These are phyloP conservation scores for Euschistus heros DNA, from an alignment of 1,140 invertebrate species.

Conservation along the genomic window DNA sequence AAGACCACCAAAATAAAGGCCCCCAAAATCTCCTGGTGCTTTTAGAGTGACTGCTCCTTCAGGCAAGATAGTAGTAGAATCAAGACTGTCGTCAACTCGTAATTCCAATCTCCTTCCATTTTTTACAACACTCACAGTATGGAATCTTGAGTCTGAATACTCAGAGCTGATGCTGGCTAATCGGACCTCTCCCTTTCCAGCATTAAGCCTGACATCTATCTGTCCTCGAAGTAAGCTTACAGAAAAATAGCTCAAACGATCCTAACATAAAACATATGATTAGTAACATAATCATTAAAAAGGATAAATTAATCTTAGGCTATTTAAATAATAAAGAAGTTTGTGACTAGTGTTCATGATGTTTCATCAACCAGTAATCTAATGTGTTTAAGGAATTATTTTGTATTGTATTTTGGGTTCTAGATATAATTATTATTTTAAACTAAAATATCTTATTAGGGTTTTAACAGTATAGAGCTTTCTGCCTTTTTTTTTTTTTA, in stretches of 20 bases:
- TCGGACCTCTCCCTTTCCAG: slow-evolving; percentile 49
- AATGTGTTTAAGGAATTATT: too few species aligned
- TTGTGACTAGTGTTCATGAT: too few species aligned
- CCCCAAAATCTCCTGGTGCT: slow-evolving; percentile 39
- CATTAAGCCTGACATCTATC: slow-evolving; percentile 54
- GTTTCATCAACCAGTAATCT: too few species aligned
- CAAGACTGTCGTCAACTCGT: slow-evolving; percentile 50
- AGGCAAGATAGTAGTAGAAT: slow-evolving; percentile 37
- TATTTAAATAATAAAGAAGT: too few species aligned
- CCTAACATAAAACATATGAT: slow-evolving; percentile 20
- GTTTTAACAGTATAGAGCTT: too few species aligned
- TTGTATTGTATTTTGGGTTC: too few species aligned
- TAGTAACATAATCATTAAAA: too few species aligned
- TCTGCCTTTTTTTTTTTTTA: too few species aligned
- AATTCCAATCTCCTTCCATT: slow-evolving; percentile 46
- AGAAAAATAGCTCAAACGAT: slow-evolving; percentile 53
- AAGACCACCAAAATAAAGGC: slow-evolving; percentile 40
- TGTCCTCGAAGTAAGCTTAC: slow-evolving; percentile 51
- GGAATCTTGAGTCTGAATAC: slow-evolving; percentile 39
- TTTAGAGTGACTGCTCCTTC: slow-evolving; percentile 42
- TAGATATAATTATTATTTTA: too few species aligned
- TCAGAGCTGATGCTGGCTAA: slow-evolving; percentile 31
- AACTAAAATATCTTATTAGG: too few species aligned
- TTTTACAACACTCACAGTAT: slow-evolving; percentile 41
- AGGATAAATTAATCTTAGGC: too few species aligned